These are phyloP conservation scores for Anastatus disparis DNA, from an alignment of 1,140 invertebrate genomes.

Conservation along the genomic window DNA sequence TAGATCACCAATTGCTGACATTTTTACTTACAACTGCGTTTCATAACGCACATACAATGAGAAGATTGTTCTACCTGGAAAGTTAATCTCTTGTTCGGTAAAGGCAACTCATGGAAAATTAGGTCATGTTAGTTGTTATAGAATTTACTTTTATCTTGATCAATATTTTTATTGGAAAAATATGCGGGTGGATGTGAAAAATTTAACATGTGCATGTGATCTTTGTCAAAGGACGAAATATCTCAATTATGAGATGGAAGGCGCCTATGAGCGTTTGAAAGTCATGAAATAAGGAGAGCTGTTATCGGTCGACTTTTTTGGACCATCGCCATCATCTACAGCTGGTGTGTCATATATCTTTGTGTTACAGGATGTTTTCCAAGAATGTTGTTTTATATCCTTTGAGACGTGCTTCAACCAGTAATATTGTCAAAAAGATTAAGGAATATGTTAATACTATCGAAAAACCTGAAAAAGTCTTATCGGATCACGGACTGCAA, in stretches of 20 bases:
- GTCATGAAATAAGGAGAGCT: background rate
- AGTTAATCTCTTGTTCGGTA: too few relatives aligned
- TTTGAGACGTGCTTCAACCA: background rate
- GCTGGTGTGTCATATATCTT: constrained; percentile 19
- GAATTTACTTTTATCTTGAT: constrained; percentile 46
- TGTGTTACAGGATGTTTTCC: constrained; percentile 13
- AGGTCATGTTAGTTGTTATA: constrained; percentile 50
- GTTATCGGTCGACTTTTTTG: constrained; percentile 31
- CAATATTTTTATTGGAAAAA: constrained; percentile 46
- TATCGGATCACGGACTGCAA: constrained; percentile 40
- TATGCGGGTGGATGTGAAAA: constrained; percentile 38
- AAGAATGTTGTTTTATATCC: constrained; percentile 25
- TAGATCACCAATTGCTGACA: too few relatives aligned
- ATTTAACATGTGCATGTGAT: constrained; percentile 29
- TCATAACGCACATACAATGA: too few relatives aligned
- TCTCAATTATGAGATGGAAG: background rate
- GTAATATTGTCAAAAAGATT: background rate
- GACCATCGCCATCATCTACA: constrained; percentile 2
- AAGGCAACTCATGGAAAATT: constrained; percentile 20
- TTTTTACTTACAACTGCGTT: too few relatives aligned
- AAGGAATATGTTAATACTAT: background rate
- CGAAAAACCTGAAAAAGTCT: constrained; percentile 15
- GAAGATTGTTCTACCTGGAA: too few relatives aligned
- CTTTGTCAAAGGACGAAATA: constrained; percentile 26
- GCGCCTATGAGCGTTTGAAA: background rate